phyloP scores from a whole-genome alignment of 2,113 vertebrate genomes.

The Rhinopomastus cyanomelas region DNA sequence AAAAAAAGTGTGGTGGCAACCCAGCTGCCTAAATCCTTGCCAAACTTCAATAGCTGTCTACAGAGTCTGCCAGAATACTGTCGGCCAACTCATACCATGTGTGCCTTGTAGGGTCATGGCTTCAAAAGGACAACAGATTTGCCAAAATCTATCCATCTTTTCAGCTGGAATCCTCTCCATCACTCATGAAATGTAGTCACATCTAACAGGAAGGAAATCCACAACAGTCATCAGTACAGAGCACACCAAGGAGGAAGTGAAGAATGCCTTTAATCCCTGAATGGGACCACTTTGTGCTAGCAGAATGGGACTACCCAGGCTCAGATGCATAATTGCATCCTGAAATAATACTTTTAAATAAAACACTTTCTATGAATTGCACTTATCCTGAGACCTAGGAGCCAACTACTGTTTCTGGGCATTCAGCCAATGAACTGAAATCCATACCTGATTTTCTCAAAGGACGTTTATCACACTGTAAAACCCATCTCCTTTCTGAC shows the following conservation, averaged over 20 bases:
- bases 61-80: background rate
- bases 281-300: background rate
- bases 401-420: background rate
- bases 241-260: background rate
- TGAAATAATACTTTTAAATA: background rate
- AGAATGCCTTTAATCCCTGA: background rate
- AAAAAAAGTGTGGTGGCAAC: constrained; percentile 20
- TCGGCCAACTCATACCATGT: background rate
- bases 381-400: background rate
- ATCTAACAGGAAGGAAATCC: background rate
- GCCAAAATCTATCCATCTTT: constrained; percentile 15
- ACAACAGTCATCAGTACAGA: background rate
- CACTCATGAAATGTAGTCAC: background rate
- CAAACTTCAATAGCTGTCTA: constrained; percentile 29
- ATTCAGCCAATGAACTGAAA: background rate
- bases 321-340: background rate
- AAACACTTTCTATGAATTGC: background rate
- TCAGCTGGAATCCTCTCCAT: background rate
- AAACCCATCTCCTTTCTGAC: background rate
- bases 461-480: background rate
- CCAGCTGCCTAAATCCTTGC: constrained; percentile 4
- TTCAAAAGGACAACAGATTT: constrained; percentile 32
- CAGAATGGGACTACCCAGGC: background rate
- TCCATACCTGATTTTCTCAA: background rate
- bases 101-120: background rate